Evolutionary conservation across 2,113 vertebrate genomes (phyloP).

Genomic region (Amphiprion ocellaris): DNA sequence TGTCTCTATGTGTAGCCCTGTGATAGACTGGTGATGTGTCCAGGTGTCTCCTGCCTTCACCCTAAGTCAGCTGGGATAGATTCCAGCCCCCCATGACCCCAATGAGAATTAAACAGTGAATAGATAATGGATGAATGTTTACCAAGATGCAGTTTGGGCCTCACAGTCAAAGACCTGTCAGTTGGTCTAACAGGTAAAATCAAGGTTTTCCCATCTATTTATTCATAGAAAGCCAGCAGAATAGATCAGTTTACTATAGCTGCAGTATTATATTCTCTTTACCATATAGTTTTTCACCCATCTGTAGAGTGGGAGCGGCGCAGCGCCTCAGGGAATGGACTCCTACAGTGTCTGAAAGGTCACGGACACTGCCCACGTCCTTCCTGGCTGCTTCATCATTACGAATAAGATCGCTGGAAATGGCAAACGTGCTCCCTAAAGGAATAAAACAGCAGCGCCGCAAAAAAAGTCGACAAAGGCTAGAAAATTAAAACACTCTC

Average conservation of each 20-base stretch:
- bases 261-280: constrained; percentile 1
- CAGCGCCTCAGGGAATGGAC: constrained; percentile 27
- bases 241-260: not conserved
- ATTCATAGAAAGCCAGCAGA: not conserved
- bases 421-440: constrained; percentile 2
- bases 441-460: not conserved
- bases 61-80: too few relatives aligned
- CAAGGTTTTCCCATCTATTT: not conserved
- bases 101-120: too few relatives aligned
- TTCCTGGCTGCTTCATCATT: constrained; percentile 24
- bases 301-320: constrained; percentile 3
- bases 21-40: too few relatives aligned
- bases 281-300: constrained; percentile 1
- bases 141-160: too few relatives aligned
- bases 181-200: not conserved
- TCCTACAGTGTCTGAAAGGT: constrained; percentile 51
- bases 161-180: too few relatives aligned
- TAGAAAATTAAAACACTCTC: constrained; percentile 11
- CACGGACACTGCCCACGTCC: constrained; percentile 33
- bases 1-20: too few relatives aligned
- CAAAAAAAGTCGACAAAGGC: not conserved
- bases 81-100: too few relatives aligned
- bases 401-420: constrained; percentile 8
- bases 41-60: too few relatives aligned
- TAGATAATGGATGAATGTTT: too few relatives aligned